Conservation (phyloP, 2,113 vertebrate species). For the Tachysurus fulvidraco region DNA sequence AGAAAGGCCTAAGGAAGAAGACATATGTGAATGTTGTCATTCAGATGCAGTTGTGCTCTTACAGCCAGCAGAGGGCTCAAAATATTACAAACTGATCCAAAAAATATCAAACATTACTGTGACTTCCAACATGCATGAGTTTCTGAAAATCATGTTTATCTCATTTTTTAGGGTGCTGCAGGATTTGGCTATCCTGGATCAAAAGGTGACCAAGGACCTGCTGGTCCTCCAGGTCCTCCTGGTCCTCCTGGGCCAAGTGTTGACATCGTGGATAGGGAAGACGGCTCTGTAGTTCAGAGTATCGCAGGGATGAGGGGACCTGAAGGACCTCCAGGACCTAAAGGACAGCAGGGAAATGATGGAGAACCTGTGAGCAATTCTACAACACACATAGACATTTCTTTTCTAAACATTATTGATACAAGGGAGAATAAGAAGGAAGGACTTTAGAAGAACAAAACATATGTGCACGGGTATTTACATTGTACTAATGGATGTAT, state of each 20-base stretch:
- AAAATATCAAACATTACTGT: neutral
- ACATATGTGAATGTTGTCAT: neutral
- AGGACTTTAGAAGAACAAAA: neutral
- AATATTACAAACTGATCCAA: neutral
- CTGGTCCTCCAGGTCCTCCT: constrained; percentile 67
- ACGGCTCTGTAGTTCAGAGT: constrained; percentile 61
- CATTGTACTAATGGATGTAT: too few species aligned
- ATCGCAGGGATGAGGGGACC: constrained; percentile 70
- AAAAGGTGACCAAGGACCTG: constrained; percentile 81
- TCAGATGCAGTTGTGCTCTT: neutral
- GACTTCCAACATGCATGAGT: neutral
- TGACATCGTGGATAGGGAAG: constrained; percentile 39
- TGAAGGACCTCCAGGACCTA: constrained; percentile 74
- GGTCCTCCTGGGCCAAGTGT: constrained; percentile 69
- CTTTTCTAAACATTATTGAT: neutral
- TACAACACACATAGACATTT: neutral
- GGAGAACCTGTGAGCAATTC: constrained; percentile 81
- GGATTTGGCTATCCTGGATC: constrained; percentile 82
- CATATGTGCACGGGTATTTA: neutral
- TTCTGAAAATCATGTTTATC: neutral
- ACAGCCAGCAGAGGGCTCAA: neutral
- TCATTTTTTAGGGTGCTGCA: constrained; percentile 75
- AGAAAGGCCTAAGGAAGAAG: neutral
- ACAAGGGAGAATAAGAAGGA: neutral
- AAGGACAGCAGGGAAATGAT: too few species aligned